Base-by-base conservation (phyloP, 35 echinoderm and acorn worm species). In the Apostichopus californicus region DNA sequence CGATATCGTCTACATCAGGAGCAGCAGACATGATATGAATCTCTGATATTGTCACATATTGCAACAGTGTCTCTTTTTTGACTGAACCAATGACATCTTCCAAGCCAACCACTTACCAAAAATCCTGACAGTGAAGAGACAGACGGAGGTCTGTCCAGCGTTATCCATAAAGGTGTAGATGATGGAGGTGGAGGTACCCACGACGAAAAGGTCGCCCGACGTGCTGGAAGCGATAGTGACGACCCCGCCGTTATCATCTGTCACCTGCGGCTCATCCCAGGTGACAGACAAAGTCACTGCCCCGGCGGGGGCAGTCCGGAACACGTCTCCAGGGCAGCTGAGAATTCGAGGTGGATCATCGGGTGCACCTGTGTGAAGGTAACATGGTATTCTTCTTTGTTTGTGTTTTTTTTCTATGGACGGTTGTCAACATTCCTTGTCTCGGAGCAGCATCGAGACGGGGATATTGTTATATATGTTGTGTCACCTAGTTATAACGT, bases 141-240 rank as follows among this genome's bases (percentile, higher is more conserved):
- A 89, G 57, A 89, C 86, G 13, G 86, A 72, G 12, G 57, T 66
- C 25, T 89, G 86, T 22, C 86, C 86, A 34, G 86, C 86, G 72
- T 89, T 72, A 26, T 89, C 86, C 63, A 22, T 89, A 22, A 89
- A 89, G 5, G 86, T 89, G 64, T 89, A 89, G 12, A 89, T 89
- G 8, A 89, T 26, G 6, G 63, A 63, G 17, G 86, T 9, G 12
- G 63, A 34, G 5, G 4, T 10, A 5, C 64, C 86, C 22, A 89
- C 86, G 7, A 73, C 14, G 52, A 89, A 89, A 2, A 72, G 28
- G 17, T 89, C 86, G 17, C 86, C 86, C 1, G 57, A 15, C 65
- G 34, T 89, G 22, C 24, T 18, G 46, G 86, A 89, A 2, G 86
- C 5, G 8, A 72, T 73, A 1, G 64, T 53, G 34, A 7, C 26